Conservation (phyloP, 53 echinoderm and acorn worm genomes). For the Paelopatides confundens region DNA sequence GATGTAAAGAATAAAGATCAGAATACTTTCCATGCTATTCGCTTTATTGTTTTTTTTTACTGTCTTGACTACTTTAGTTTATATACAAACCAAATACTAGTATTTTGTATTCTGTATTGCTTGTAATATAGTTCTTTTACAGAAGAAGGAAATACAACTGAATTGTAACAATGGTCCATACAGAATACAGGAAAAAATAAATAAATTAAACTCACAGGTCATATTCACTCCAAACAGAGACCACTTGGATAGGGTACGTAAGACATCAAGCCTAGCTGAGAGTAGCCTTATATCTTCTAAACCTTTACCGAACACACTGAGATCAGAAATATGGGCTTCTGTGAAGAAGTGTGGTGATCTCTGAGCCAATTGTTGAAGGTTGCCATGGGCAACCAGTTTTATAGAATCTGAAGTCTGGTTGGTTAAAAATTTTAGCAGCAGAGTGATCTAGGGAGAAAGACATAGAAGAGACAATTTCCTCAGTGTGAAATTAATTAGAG, state of each 20-base stretch:
- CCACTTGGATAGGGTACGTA: constrained; percentile 76
- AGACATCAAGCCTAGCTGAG: constrained; percentile 69
- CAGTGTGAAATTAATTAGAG: too few relatives aligned
- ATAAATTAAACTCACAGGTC: constrained; percentile 11
- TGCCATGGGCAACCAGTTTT: constrained; percentile 71
- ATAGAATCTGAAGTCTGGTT: constrained; percentile 73
- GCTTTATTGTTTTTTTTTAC: too few relatives aligned
- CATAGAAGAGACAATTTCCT: neutral
- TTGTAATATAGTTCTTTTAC: too few relatives aligned
- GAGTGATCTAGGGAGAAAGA: constrained; percentile 62
- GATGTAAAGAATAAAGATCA: too few relatives aligned
- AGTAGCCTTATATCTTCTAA: constrained; percentile 61
- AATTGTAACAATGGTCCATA: too few relatives aligned
- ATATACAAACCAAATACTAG: too few relatives aligned
- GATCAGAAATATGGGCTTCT: constrained; percentile 65
- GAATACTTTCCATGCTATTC: too few relatives aligned
- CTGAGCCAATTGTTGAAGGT: constrained; percentile 78
- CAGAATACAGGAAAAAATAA: neutral
- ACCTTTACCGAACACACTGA: constrained; percentile 73
- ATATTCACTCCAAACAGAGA: constrained; percentile 69
- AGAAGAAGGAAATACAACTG: too few relatives aligned
- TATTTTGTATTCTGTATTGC: too few relatives aligned
- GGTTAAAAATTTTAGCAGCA: constrained; percentile 79
- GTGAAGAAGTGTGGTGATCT: constrained; percentile 96
- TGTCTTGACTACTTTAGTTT: too few relatives aligned